Conservation (phyloP, 2,797 vertebrate species). For the Pangasius macronema region DNA sequence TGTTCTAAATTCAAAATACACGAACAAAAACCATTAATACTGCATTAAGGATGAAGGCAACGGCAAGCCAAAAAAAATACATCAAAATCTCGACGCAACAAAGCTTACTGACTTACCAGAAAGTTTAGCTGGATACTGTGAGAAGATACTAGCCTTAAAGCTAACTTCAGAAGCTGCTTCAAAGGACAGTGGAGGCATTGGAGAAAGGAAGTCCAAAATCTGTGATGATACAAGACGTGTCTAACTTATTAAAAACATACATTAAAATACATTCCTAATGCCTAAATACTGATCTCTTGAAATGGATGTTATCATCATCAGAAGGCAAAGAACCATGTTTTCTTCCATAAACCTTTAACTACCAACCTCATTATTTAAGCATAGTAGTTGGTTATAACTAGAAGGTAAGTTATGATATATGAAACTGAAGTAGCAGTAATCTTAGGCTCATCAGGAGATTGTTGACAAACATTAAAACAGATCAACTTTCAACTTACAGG, state of each 20-base stretch:
- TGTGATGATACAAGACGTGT: slow-evolving; percentile 50
- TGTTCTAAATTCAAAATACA: neutral
- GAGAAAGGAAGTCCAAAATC: slow-evolving; percentile 76
- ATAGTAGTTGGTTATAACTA: neutral
- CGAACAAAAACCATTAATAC: neutral
- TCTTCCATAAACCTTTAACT: neutral
- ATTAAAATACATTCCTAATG: neutral
- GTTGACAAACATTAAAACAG: neutral
- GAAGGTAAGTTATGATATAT: neutral
- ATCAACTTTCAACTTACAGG: slow-evolving; percentile 76
- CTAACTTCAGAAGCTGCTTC: slow-evolving; percentile 71
- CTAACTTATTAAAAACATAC: neutral
- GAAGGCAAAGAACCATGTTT: neutral
- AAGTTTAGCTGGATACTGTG: slow-evolving; percentile 66
- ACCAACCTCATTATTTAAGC: neutral
- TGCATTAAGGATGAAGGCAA: neutral
- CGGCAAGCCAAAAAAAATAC: neutral
- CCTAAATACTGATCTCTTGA: neutral
- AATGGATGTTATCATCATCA: neutral
- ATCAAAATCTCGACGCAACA: neutral
- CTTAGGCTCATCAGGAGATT: neutral
- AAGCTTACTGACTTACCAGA: slow-evolving; percentile 74
- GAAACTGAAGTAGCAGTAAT: neutral
- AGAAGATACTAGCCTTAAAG: slow-evolving; percentile 66
- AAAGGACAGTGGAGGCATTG: slow-evolving; percentile 72